Evolutionary conservation across 2,888 invertebrate genomes (phyloP).

Genomic region (Melinopterus prodromus): DNA sequence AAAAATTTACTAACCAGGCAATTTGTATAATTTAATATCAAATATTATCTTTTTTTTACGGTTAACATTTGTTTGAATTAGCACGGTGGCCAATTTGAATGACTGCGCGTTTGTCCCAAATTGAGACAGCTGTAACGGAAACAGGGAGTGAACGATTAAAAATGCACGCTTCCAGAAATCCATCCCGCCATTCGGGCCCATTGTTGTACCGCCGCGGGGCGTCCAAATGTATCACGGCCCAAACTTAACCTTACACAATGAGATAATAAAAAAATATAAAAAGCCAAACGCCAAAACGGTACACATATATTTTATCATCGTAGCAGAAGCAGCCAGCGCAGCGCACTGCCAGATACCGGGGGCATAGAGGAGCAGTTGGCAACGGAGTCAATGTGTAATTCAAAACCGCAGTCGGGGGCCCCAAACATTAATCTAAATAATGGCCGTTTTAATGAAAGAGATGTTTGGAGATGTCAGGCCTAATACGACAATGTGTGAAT

Average conservation of each 20-base stretch:
- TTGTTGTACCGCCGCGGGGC: slow-evolving; percentile 53
- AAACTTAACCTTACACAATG: slow-evolving; percentile 52
- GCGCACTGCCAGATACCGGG: slow-evolving; percentile 9
- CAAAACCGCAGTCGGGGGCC: slow-evolving; percentile 60
- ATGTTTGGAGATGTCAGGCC: slow-evolving; percentile 62
- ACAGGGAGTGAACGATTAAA: slow-evolving; percentile 48
- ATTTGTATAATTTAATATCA: too few species aligned
- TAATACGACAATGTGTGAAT: slow-evolving; percentile 64
- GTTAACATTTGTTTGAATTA: too few species aligned
- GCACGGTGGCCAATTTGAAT: background rate
- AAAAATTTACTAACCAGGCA: too few species aligned
- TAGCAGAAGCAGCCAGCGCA: slow-evolving; percentile 35
- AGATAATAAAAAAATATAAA: slow-evolving; percentile 43
- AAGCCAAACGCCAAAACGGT: slow-evolving; percentile 24
- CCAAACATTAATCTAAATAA: slow-evolving; percentile 62
- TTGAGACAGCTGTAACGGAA: slow-evolving; percentile 57
- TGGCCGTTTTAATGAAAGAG: slow-evolving; percentile 61
- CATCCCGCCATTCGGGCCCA: slow-evolving; percentile 46
- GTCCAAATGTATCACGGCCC: slow-evolving; percentile 54
- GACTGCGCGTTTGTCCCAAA: slow-evolving; percentile 41
- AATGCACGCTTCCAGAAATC: slow-evolving; percentile 52
- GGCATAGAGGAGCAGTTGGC: slow-evolving; percentile 52
- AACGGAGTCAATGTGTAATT: slow-evolving; percentile 56
- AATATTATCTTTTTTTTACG: too few species aligned
- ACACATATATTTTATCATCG: slow-evolving; percentile 53